A percentile compares a stretch with the other conserved stretches of the same genome.
phyloP scores from a whole-genome alignment of 1,140 invertebrate genomes.

The Scaptodrosophila lebanonensis region DNA sequence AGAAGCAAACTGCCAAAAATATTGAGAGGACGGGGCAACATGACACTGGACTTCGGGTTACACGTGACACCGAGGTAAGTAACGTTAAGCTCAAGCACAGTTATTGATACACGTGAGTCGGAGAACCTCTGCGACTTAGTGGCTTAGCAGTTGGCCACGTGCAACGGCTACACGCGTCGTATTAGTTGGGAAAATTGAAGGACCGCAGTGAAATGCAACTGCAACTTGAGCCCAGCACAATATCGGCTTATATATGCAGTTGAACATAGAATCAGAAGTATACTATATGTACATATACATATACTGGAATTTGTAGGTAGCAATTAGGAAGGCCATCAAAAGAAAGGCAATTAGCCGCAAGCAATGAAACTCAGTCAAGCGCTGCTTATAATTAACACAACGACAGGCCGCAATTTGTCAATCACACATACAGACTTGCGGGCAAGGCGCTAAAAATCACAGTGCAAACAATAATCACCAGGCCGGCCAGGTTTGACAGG shows the following conservation, averaged over 20 bases:
- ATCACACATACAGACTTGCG: conserved; percentile 39
- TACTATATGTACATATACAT: conserved; percentile 17
- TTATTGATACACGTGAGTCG: conserved; percentile 48
- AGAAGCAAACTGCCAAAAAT: conserved; percentile 44
- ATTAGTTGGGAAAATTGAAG: conserved; percentile 51
- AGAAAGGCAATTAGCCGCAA: conserved; percentile 20
- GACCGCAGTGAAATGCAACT: conserved; percentile 39
- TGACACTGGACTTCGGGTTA: conserved; percentile 11
- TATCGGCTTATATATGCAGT: no score
- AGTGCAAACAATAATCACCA: conserved; percentile 28
- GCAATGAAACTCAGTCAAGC: neutral
- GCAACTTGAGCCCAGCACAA: neutral
- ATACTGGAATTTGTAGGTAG: neutral
- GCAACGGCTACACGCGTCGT: conserved; percentile 22
- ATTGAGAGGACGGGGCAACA: conserved; percentile 25
- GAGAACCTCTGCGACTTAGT: conserved; percentile 42
- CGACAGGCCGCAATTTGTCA: conserved; percentile 41
- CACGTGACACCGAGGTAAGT: no score
- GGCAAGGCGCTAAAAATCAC: conserved; percentile 47
- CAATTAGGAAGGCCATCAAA: conserved; percentile 31
- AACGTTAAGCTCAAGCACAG: conserved; percentile 51
- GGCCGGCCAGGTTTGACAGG: conserved; percentile 35
- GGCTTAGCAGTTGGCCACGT: conserved; percentile 25
- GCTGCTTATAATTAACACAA: conserved; percentile 37
- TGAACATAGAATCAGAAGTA: no score